These are phyloP conservation scores for Carterocephalus palaemon DNA, from an alignment of 2,888 invertebrate species.

Conservation along the genomic window DNA sequence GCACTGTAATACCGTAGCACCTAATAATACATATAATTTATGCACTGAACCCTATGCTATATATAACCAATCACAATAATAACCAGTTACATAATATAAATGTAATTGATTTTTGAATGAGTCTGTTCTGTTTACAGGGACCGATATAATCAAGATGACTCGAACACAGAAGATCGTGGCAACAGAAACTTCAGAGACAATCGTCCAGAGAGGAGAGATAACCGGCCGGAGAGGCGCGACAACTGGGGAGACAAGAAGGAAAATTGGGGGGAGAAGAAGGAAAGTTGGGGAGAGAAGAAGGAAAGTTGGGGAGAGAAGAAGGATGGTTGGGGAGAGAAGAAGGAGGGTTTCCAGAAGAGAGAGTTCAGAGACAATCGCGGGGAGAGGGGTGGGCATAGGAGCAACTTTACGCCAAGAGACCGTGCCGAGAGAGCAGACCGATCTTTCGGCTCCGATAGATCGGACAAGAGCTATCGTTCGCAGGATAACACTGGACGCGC, in stretches of 20 bases:
- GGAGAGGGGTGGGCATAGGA: constrained; percentile 37
- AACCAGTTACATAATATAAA: no score
- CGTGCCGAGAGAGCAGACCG: constrained; percentile 50
- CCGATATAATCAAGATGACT: constrained; percentile 50
- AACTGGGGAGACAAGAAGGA: constrained; percentile 37
- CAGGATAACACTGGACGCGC: constrained; percentile 50
- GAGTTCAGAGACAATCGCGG: constrained; percentile 39
- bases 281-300: constrained; percentile 37
- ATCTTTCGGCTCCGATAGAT: constrained; percentile 53
- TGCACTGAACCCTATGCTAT: no score
- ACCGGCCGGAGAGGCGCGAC: constrained; percentile 36
- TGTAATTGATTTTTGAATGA: no score
- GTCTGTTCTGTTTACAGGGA: constrained; percentile 38
- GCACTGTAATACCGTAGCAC: no score
- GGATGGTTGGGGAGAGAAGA: constrained; percentile 40
- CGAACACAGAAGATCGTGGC: constrained; percentile 34
- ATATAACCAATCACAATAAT: no score
- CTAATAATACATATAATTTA: no score
- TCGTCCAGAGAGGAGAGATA: constrained; percentile 40
- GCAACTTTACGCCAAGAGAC: constrained; percentile 62
- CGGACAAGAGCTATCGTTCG: constrained; percentile 53
- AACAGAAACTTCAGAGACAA: constrained; percentile 36
- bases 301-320: constrained; percentile 43
- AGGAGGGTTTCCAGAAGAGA: constrained; percentile 41
- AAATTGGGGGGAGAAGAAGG: constrained; percentile 37